phyloP scores from a whole-genome alignment of 2,797 vertebrate genomes.

The Enteromius fasciolatus region DNA sequence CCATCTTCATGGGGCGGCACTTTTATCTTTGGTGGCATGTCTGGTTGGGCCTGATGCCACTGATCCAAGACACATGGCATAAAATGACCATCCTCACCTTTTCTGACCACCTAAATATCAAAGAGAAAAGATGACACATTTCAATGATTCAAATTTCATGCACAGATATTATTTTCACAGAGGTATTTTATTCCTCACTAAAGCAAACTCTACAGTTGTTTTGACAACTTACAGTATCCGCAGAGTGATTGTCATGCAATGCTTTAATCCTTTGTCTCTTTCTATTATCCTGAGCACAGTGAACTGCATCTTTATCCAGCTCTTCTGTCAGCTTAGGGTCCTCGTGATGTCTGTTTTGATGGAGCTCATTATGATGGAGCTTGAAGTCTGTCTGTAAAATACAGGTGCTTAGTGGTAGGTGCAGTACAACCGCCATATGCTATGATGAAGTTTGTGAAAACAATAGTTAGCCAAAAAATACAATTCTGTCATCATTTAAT shows the following conservation, averaged over 20 bases:
- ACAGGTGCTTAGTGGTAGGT: slow-evolving; percentile 28
- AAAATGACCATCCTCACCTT: slow-evolving; percentile 45
- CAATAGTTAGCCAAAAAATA: too few relatives aligned
- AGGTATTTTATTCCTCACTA: neutral
- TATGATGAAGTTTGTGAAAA: neutral
- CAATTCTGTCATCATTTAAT: neutral
- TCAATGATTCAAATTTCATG: neutral
- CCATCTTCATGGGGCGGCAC: slow-evolving; percentile 58
- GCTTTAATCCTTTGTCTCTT: slow-evolving; percentile 36
- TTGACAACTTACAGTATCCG: slow-evolving; percentile 51
- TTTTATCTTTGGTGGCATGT: slow-evolving; percentile 46
- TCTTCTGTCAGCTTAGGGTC: slow-evolving; percentile 48
- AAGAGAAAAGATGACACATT: neutral
- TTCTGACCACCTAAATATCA: slow-evolving; percentile 44
- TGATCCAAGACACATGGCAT: slow-evolving; percentile 60
- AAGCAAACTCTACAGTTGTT: neutral
- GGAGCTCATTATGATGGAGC: slow-evolving; percentile 23
- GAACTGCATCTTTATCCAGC: slow-evolving; percentile 50
- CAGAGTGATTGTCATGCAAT: slow-evolving; percentile 33
- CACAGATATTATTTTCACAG: neutral
- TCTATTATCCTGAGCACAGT: slow-evolving; percentile 43
- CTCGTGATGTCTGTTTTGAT: slow-evolving; percentile 1
- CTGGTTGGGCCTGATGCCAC: slow-evolving; percentile 57
- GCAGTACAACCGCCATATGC: neutral
- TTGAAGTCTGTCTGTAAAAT: slow-evolving; percentile 40